Base-by-base conservation (phyloP, 2,797 vertebrate genomes). In the Mico argentatus region DNA sequence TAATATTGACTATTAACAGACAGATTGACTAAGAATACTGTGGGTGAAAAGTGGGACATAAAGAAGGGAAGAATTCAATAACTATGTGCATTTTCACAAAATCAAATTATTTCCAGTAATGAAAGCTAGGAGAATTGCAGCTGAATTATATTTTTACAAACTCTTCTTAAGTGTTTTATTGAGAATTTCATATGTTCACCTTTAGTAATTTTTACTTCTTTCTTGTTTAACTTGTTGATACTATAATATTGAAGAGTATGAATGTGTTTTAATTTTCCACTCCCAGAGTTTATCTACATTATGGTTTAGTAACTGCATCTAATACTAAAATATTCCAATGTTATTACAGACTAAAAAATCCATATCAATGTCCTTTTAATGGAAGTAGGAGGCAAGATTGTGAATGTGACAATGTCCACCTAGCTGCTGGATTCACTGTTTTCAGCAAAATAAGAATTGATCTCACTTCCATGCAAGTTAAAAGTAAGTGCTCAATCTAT, bases 361-460 rank as follows among this genome's bases (percentile, higher is more conserved):
- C 99, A 0, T 99, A 99, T 39, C 99, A 99, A 87, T 99, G 99
- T 87, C 99, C 99, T 36, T 99, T 99, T 92, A 99, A 99, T 50
- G 99, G 99, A 98, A 99, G 99, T 97, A 99, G 99, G 82, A 99
- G 98, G 91, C 99, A 99, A 97, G 99, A 99, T 97, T 99, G 99
- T 76, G 97, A 98, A 30, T 99, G 99, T 97, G 99, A 98, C 98
- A 99, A 99, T 39, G 99, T 99, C 98, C 99, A 99, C 98, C 98
- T 98, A 11, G 99, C 99, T 76, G 99, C 99, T 44, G 99, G 99
- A 83, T 99, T 99, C 97, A 99, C 99, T 0, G 96, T 99, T 96
- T 99, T 99, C 98, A 99, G 99, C 97, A 99, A 99, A 99, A 99
- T 99, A 97, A 99, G 99, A 94, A 98, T 99, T 98, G 99, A 99